phyloP scores from a whole-genome alignment of 2,113 vertebrate genomes.

The Epinephelus fuscoguttatus region DNA sequence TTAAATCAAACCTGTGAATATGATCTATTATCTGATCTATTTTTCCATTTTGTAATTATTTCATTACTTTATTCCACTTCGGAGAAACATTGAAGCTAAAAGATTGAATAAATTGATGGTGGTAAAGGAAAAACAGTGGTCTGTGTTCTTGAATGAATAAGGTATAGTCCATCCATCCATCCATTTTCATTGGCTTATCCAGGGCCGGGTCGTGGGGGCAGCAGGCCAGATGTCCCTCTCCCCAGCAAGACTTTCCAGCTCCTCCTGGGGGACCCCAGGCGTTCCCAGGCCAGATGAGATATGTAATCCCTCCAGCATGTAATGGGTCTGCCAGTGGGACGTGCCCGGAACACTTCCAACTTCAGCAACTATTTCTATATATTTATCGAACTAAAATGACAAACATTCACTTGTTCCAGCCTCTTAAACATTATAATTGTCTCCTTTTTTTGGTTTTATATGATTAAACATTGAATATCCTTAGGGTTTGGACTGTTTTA shows the following conservation, averaged over 20 bases:
- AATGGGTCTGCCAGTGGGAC: no score
- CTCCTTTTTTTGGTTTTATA: neutral
- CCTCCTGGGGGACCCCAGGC: no score
- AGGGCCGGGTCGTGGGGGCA: no score
- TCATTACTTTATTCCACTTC: constrained; percentile 83
- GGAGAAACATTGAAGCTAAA: constrained; percentile 81
- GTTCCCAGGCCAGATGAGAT: no score
- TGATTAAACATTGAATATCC: neutral
- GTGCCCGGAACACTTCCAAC: no score
- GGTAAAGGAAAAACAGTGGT: constrained; percentile 70
- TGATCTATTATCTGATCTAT: constrained; percentile 77
- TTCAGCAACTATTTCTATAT: neutral
- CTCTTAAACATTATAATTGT: neutral
- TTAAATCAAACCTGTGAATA: constrained; percentile 85
- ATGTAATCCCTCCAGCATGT: no score
- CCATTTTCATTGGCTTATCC: no score
- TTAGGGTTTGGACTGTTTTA: no score
- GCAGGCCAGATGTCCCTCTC: no score
- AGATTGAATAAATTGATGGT: constrained; percentile 86
- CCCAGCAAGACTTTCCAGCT: no score
- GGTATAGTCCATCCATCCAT: neutral
- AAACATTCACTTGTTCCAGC: neutral
- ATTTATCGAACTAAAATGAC: neutral
- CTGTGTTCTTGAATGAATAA: constrained; percentile 48
- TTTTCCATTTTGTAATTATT: constrained; percentile 85